phyloP scores from a whole-genome alignment of 2,113 vertebrate genomes.

The Cheilinus undulatus region DNA sequence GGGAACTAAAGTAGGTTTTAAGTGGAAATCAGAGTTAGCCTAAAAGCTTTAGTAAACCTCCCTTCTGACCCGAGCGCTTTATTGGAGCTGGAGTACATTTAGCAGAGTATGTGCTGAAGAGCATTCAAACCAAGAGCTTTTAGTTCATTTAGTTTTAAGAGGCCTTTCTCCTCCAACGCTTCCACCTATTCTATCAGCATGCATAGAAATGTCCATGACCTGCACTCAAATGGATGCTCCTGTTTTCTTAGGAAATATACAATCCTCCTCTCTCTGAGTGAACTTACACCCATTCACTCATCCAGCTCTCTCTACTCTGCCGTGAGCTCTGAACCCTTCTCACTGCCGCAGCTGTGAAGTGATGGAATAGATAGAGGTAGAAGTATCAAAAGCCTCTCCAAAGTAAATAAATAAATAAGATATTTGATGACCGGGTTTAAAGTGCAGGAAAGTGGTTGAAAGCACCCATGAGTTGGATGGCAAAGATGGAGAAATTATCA shows the following conservation, averaged over 20 bases:
- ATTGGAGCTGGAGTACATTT: conserved; percentile 69
- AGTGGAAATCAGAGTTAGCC: conserved; percentile 73
- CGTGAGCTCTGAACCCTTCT: conserved; percentile 56
- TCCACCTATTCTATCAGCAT: conserved; percentile 66
- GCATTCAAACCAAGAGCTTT: conserved; percentile 81
- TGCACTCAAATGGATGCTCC: conserved; percentile 77
- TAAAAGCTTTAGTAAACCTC: conserved; percentile 73
- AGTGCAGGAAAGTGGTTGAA: conserved; percentile 20
- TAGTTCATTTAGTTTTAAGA: conserved; percentile 79
- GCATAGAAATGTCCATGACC: conserved; percentile 74
- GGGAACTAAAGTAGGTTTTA: conserved; percentile 71
- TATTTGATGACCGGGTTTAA: conserved; percentile 32
- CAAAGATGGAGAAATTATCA: background rate
- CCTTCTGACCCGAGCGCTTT: conserved; percentile 69
- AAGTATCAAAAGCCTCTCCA: conserved; percentile 70
- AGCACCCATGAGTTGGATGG: background rate
- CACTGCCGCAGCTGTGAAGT: conserved; percentile 54
- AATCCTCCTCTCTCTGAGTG: conserved; percentile 70
- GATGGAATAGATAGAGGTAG: conserved; percentile 66
- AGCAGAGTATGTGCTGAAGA: conserved; percentile 69
- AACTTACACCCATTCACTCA: conserved; percentile 71
- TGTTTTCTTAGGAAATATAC: conserved; percentile 81
- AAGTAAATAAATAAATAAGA: conserved; percentile 34
- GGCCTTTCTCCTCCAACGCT: conserved; percentile 79
- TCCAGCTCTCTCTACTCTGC: conserved; percentile 66